Conservation (phyloP, 2,888 invertebrate genomes). For the Norana najaformis region DNA sequence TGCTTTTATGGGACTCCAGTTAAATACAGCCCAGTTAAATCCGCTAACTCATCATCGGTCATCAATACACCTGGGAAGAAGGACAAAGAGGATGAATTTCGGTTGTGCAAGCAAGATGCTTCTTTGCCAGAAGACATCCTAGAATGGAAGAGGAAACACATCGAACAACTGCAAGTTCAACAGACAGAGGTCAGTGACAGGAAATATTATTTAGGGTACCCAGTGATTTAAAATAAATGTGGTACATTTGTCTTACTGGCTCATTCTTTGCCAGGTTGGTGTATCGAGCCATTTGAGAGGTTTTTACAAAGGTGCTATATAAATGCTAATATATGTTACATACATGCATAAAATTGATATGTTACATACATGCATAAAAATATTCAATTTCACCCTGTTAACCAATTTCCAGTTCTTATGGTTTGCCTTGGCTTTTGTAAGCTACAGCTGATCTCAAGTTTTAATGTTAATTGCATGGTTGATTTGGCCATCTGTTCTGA, state of each 20-base stretch:
- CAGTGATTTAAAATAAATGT: not conserved
- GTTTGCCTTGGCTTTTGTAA: not conserved
- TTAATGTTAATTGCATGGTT: too few relatives aligned
- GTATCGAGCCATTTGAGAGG: not conserved
- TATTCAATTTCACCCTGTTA: not conserved
- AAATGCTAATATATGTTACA: not conserved
- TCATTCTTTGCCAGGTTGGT: not conserved
- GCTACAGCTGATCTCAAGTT: not conserved
- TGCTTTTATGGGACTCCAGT: not conserved
- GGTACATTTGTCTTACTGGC: not conserved
- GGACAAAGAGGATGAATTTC: not conserved
- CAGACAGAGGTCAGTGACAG: slow-evolving; percentile 27
- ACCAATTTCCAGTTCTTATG: not conserved
- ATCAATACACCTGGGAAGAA: not conserved
- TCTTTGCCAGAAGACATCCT: slow-evolving; percentile 19
- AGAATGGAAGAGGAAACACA: slow-evolving; percentile 34
- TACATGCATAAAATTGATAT: too few relatives aligned
- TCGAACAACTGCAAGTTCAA: slow-evolving; percentile 31
- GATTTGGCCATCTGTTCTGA: not conserved
- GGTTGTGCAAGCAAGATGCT: not conserved
- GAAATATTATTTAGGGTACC: too few relatives aligned
- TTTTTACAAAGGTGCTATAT: not conserved
- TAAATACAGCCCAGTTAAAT: not conserved
- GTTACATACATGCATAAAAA: not conserved
- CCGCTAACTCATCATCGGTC: not conserved